Conservation (phyloP, 2,113 vertebrate species). For the Varanus salvator region DNA sequence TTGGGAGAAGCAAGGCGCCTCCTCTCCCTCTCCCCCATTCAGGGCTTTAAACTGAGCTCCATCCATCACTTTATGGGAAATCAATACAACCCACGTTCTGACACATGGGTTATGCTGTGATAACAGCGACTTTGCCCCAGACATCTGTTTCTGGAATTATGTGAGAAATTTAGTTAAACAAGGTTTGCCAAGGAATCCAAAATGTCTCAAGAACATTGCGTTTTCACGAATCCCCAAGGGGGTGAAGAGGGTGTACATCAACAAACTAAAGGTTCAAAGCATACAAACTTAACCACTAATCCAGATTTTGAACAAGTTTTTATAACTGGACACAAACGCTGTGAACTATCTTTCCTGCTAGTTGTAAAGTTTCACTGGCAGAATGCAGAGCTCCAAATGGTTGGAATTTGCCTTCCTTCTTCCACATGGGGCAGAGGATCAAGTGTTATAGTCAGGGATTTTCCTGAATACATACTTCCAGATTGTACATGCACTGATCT, state of each 20-base stretch:
- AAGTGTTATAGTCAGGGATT: neutral
- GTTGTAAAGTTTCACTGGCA: constrained; percentile 10
- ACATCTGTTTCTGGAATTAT: constrained; percentile 74
- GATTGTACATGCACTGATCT: neutral
- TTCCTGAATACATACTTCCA: neutral
- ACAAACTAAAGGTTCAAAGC: constrained; percentile 65
- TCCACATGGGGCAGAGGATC: neutral
- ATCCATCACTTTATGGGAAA: neutral
- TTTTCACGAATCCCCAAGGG: constrained; percentile 65
- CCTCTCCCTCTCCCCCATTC: neutral
- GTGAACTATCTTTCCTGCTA: constrained; percentile 3
- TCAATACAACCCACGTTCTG: neutral
- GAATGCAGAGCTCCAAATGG: constrained; percentile 9
- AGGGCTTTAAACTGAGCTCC: neutral
- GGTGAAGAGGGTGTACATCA: constrained; percentile 47
- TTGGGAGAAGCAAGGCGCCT: neutral
- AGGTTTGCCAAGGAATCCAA: constrained; percentile 57
- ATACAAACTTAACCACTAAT: constrained; percentile 55
- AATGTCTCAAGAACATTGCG: constrained; percentile 72
- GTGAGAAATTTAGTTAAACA: constrained; percentile 67
- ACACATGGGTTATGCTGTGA: neutral
- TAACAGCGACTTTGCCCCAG: neutral
- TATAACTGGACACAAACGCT: constrained; percentile 14
- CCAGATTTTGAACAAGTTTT: constrained; percentile 33
- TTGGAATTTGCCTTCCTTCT: neutral